Base-by-base conservation (phyloP, 2,113 vertebrate genomes). In the Gavialis gangeticus region DNA sequence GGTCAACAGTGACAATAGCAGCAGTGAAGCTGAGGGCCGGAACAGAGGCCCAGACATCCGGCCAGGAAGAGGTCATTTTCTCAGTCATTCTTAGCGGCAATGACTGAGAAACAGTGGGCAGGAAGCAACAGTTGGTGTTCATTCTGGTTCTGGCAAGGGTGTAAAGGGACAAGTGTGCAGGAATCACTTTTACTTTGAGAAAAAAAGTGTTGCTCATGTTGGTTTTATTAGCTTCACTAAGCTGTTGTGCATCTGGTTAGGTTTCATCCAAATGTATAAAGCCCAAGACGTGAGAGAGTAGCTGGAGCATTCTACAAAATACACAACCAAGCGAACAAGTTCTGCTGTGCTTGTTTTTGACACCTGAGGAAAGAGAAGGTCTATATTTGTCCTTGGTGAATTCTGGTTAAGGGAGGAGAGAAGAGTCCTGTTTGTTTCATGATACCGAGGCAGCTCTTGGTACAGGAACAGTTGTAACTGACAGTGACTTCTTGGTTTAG, bases 321-420 rank as follows among this genome's bases (percentile, higher is more conserved):
- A 63, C 64, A 55, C 13, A 76, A 55, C 12, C 62, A 89, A 80
- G 92, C 84, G 84, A 88, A 94, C 90, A 91, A 85, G 84, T 71
- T n/a, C 25, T 78, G 78, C 75, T 87, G 88, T 87, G 94, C 89
- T 90, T 97, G 95, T 95, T 94, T 94, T 89, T 66, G 17, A 93
- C 56, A 66, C 11, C 25, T 56, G 73, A 56, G 91, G 89, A 88
- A 85, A 81, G 86, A 75, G 79, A 3, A 19, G 46, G 24, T 57
- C 79, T 96, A 95, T 95, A 94, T 96, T 96, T 96, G 95, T 89
- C 75, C 80, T 30, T 12, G 57, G 85, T 87, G 79, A 85, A 56
- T 91, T 91, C 82, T 84, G 75, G 79, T 91, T 91, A 64, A 85
- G 79, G 71, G 96, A 95, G 90, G 79, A 90, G 67, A 34, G 37